These are phyloP conservation scores for Morone chrysops DNA, from an alignment of 2,113 vertebrate species.

Conservation along the genomic window DNA sequence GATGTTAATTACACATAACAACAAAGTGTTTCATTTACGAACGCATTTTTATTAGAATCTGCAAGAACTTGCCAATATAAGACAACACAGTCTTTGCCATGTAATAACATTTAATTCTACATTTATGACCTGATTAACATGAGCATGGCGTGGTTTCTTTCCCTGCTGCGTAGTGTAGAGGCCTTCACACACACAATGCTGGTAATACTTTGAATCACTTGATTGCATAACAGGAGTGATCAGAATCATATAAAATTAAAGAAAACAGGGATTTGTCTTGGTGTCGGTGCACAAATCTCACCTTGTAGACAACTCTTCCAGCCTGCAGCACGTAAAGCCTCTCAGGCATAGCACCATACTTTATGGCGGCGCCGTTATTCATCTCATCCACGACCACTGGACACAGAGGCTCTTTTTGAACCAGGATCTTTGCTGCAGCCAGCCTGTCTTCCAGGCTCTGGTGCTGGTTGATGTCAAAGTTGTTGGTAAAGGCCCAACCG, in stretches of 20 bases:
- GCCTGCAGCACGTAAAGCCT: slow-evolving; percentile 90
- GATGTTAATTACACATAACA: background rate
- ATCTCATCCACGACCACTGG: slow-evolving; percentile 93
- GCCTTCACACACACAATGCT: background rate
- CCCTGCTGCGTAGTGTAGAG: background rate
- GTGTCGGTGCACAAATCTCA: slow-evolving; percentile 57
- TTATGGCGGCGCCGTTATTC: slow-evolving; percentile 84
- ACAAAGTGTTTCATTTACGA: background rate
- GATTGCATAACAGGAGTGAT: background rate
- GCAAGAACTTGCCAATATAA: background rate
- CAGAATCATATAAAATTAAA: background rate
- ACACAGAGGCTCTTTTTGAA: slow-evolving; percentile 86
- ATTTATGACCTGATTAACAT: background rate
- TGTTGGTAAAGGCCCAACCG: slow-evolving; percentile 94
- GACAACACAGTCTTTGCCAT: background rate
- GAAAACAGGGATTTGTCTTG: background rate
- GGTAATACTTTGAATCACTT: background rate
- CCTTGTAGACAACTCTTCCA: slow-evolving; percentile 91
- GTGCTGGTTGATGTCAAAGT: slow-evolving; percentile 89
- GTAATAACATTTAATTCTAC: background rate
- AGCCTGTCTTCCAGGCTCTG: slow-evolving; percentile 88
- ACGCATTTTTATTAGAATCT: background rate
- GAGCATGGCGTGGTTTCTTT: slow-evolving; percentile 2
- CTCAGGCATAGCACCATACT: slow-evolving; percentile 91
- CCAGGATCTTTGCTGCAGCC: slow-evolving; percentile 85